Evolutionary conservation across 2,113 vertebrate genomes (phyloP).

Genomic region (Ictidomys tridecemlineatus): DNA sequence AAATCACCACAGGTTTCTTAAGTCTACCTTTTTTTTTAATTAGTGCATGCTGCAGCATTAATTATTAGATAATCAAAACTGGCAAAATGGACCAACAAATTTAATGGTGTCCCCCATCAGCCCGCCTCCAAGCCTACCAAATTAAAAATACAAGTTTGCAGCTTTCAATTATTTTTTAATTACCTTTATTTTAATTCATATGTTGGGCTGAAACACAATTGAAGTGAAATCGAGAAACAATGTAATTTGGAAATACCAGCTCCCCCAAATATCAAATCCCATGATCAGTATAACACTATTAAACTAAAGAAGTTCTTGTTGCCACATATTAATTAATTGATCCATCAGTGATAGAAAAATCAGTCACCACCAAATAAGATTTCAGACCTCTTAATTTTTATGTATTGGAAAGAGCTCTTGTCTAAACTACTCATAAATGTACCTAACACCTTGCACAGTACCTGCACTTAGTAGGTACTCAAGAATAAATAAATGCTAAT

Average conservation of each 20-base stretch:
- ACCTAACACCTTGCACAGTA: not conserved
- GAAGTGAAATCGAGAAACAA: constrained; percentile 28
- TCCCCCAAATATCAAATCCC: not conserved
- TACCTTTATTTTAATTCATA: constrained; percentile 17
- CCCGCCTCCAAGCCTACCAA: not conserved
- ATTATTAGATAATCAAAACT: constrained; percentile 12
- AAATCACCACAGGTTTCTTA: not conserved
- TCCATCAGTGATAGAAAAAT: not conserved
- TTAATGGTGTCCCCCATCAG: not conserved
- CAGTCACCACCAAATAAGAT: not conserved
- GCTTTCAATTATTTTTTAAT: not conserved
- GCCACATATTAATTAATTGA: not conserved
- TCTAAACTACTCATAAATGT: not conserved
- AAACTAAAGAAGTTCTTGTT: not conserved
- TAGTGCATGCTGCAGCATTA: not conserved
- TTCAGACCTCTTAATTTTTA: constrained; percentile 17
- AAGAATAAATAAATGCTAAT: constrained; percentile 26
- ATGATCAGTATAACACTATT: not conserved
- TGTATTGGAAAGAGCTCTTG: not conserved
- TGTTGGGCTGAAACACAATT: not conserved
- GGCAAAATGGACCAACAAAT: not conserved
- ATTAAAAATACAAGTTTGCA: not conserved
- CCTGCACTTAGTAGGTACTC: not conserved
- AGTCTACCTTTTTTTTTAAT: not conserved
- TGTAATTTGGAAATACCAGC: constrained; percentile 50